Evolutionary conservation across 2,888 invertebrate species (phyloP), one percentile per base, ranked within the genome.

Genomic region (Pterostichus niger): DNA sequence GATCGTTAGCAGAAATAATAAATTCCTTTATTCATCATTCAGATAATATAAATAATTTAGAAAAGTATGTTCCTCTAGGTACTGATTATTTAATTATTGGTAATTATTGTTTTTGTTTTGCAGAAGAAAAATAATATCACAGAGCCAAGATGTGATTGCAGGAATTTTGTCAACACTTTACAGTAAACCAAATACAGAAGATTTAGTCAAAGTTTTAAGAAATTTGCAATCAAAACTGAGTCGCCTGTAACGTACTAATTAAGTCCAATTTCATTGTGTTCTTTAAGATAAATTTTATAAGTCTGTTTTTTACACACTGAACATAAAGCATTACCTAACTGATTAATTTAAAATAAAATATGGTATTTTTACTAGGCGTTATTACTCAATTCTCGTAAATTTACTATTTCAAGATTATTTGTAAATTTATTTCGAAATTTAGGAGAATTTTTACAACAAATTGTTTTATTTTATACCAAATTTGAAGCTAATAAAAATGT

Each of bases 151-250:
- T 87, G 92, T 94, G n/a, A 92, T 96, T 71, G 94, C 95, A 0
- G 92, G 93, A 83, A 94, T 96, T 87, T 91, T 96, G 84, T 95
- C 95, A 81, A 94, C 94, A 86, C 91, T 96, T 56, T 96, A 96
- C 88, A 94, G 94, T 86, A 95, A 95, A 89, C 92, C 94, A n/a
- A 93, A 93, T 85, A 93, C 94, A 2, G 92, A 92, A 68, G 90
- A 91, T 31, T 90, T 96, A 79, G 93, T 94, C 82, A 90, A 91
- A 84, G 89, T 91, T 80, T 91, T 94, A 85, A 90, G 92, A 85
- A 91, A 90, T 76, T 91, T 93, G 84, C 93, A 94, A 88, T 91
- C 92, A 40, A 90, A 90, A 86, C 88, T 94, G 71, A 91, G 91
- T 84, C 88, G 90, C 85, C 86, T 90, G 86, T 89, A 86, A 89